phyloP scores from a whole-genome alignment of 2,888 invertebrate genomes.

The Xanthostigma xanthostigma region DNA sequence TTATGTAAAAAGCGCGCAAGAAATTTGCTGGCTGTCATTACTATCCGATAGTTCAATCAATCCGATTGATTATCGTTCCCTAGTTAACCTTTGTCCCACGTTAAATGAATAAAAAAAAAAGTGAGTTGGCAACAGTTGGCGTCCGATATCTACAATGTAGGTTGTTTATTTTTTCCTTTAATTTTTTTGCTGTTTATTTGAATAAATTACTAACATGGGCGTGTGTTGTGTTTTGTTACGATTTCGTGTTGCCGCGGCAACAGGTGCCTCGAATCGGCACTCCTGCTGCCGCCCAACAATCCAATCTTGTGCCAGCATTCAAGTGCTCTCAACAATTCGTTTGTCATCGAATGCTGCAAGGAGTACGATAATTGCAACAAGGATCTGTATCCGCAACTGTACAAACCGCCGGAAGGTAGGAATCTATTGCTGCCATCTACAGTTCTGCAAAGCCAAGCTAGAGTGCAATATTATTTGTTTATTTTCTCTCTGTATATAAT shows the following conservation, averaged over 20 bases:
- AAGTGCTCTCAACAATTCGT: constrained; percentile 57
- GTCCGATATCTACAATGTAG: not conserved
- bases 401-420: constrained; percentile 53
- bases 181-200: not conserved
- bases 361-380: constrained; percentile 60
- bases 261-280: constrained; percentile 64
- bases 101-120: no score
- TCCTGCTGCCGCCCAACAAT: constrained; percentile 63
- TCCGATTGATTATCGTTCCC: no score
- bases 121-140: no score
- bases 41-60: no score
- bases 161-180: constrained; percentile 1
- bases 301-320: constrained; percentile 69
- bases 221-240: not conserved
- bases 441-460: no score
- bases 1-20: no score
- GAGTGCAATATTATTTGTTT: not conserved
- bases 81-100: no score
- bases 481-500: not conserved
- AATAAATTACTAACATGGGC: not conserved
- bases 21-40: no score
- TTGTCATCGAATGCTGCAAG: constrained; percentile 72
- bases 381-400: constrained; percentile 51
- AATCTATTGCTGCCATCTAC: constrained; percentile 10
- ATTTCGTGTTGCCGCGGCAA: constrained; percentile 32